Evolutionary conservation across 2,797 vertebrate genomes (phyloP), one percentile per base, ranked within the genome.

Genomic region (Squalus acanthias): DNA sequence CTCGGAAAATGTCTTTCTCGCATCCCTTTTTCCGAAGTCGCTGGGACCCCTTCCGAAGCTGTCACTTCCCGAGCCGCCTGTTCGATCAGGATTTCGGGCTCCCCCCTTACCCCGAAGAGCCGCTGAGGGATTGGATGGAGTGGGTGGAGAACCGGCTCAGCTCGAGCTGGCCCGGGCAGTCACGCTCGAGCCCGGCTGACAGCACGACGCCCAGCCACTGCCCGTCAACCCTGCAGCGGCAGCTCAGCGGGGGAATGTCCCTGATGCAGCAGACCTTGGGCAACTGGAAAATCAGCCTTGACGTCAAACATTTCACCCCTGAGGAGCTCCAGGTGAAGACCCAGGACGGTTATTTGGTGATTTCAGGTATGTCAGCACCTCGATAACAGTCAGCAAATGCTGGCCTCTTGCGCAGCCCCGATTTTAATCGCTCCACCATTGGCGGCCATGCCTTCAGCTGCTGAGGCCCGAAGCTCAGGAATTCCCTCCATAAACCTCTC

Each of bases 261-360:
- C 98, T 96, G 96, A 96, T 96, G 46, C 97, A 76, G 9, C 96
- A 85, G 50, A 97, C 97, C 96, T 97, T 87, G 96, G 96, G 96
- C 96, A 97, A 92, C 97, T 98, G 98, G 98, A 97, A 97, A 96
- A 97, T 98, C 96, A 97, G 89, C 96, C 97, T 98, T 97, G 98
- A 98, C 7, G 97, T 98, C 96, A 97, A 97, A 96, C 98, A 98
- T 96, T 98, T 98, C 96, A 96, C 97, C 29, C 97, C 98, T 17
- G 96, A 97, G 0, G 98, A 98, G 96, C 97, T 98, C 85, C 97
- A 96, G 0, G 96, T 98, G 96, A 97, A 97, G 96, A 96, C 97
- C 69, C 97, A 96, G 76, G 97, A 97, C 0, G 97, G 98, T 96
- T 98, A 98, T 97, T 97, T 98, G 96, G 97, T 98, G 96, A 97